Evolutionary conservation across 2,797 vertebrate species (phyloP), one percentile per base, ranked within the genome.

Genomic region (Anniella stebbinsi): DNA sequence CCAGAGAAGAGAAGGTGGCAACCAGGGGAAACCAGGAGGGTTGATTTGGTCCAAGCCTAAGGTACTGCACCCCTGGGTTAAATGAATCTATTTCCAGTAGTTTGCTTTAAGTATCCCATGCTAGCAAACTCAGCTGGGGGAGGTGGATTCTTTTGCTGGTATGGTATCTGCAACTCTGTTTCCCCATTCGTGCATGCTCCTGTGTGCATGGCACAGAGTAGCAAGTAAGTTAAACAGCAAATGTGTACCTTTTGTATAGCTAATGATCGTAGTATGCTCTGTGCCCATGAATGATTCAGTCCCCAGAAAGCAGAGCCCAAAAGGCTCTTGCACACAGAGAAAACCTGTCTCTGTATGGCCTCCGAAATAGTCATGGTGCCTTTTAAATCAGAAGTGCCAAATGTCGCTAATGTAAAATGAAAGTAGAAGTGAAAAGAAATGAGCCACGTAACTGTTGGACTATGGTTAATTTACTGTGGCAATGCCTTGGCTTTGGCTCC

Each of bases 401-500:
- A 92, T 57, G 10, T 75, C 63, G 78, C 93, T 96, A 94, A 92
- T 94, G 93, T 96, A 94, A 95, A 96, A 96, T 89, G 94, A 94
- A 96, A 96, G 92, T 93, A 95, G 88, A 94, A 96, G 77, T 95
- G 95, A 95, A 94, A 91, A 95, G 94, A 92, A 95, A 89, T 87
- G 89, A 94, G 45, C 76, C 57, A 93, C 93, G 11, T 91, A 91
- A 92, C 21, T 78, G 88, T 87, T 76, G 70, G 87, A 95, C 92
- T 93, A 92, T 66, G 94, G 90, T 92, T 93, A 94, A 95, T 92
- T 95, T 93, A 94, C 94, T 93, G 67, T 94, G 94, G 84, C 92
- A 93, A 82, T 89, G 93, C 72, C 92, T 87, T 77, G 92, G 90
- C 63, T 87, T 91, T 94, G 95, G 95, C 92, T 92, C 51, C 91